Evolutionary conservation across 2,797 vertebrate species (phyloP).

Genomic region (Lates japonicus): DNA sequence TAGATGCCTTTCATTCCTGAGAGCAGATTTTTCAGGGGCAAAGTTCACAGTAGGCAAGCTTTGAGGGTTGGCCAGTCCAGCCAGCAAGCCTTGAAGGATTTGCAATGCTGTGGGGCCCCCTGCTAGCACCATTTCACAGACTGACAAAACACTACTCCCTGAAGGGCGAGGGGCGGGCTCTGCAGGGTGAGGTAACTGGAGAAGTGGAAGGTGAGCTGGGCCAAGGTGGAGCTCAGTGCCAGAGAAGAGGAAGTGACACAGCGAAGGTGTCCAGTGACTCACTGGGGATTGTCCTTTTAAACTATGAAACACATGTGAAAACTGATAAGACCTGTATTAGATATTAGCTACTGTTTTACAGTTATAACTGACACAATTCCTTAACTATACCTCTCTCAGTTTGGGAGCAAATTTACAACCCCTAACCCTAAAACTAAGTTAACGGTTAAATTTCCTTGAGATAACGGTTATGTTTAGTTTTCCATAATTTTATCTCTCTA

Average conservation of each 20-base stretch:
- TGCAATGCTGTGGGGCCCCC: constrained; percentile 16
- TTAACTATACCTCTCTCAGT: neutral
- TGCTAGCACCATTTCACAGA: constrained; percentile 52
- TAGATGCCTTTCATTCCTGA: constrained; percentile 91
- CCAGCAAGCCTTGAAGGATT: constrained; percentile 56
- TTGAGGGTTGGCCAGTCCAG: constrained; percentile 73
- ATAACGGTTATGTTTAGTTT: neutral
- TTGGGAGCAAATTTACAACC: neutral
- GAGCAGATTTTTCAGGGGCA: constrained; percentile 81
- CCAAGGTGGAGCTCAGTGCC: constrained; percentile 68
- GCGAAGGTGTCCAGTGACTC: constrained; percentile 69
- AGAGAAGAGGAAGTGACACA: constrained; percentile 82
- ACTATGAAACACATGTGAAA: constrained; percentile 36
- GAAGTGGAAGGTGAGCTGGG: constrained; percentile 78
- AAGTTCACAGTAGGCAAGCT: constrained; percentile 86
- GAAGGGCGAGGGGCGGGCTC: constrained; percentile 59
- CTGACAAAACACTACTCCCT: constrained; percentile 67
- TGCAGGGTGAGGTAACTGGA: constrained; percentile 74
- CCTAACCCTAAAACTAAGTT: too few relatives aligned
- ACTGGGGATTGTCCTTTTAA: constrained; percentile 47
- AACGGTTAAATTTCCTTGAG: too few relatives aligned
- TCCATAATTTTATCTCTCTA: neutral
- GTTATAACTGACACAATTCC: neutral
- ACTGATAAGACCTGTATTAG: neutral
- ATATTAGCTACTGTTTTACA: constrained; percentile 9